Percentiles rank a stretch among this genome's conserved stretches.
Evolutionary conservation across 2,797 vertebrate species (phyloP).

Genomic region (Typhlichthys subterraneus): DNA sequence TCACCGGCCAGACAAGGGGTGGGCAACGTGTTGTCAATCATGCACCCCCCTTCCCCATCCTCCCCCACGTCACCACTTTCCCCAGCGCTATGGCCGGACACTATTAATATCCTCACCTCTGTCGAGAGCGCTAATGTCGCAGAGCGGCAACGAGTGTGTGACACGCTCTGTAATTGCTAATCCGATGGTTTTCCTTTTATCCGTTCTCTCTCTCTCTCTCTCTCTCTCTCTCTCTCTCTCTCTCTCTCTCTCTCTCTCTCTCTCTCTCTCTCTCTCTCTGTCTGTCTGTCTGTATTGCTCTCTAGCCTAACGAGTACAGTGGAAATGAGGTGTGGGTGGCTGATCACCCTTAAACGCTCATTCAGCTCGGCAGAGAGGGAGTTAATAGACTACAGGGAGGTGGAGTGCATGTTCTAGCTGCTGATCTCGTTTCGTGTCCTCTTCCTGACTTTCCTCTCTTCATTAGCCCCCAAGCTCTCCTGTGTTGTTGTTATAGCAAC

Average conservation of each 20-base stretch:
- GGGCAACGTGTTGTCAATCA: constrained; percentile 59
- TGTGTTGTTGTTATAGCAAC: too few species aligned
- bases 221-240: constrained; percentile 22
- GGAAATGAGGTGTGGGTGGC: constrained; percentile 76
- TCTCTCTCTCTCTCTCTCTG: too few species aligned
- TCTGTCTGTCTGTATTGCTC: constrained; percentile 30
- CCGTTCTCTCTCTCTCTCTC: neutral
- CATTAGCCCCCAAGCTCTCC: too few species aligned
- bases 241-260: too few species aligned
- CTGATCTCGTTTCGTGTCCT: constrained; percentile 29
- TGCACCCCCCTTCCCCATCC: constrained; percentile 42
- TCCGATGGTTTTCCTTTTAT: constrained; percentile 55
- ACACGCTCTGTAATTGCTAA: constrained; percentile 76
- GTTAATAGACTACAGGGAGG: constrained; percentile 23
- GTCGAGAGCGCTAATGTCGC: constrained; percentile 71
- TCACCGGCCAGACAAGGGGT: constrained; percentile 33
- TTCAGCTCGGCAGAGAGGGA: constrained; percentile 63
- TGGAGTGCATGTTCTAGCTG: constrained; percentile 15
- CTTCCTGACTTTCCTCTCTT: neutral
- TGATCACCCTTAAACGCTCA: constrained; percentile 60
- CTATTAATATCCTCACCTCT: constrained; percentile 76
- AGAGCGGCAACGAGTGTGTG: constrained; percentile 72
- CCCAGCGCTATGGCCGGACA: constrained; percentile 59
- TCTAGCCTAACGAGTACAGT: constrained; percentile 74
- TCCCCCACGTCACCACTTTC: constrained; percentile 42